Evolutionary conservation across 2,888 invertebrate species (phyloP).

Genomic region (Melanostoma scalare): DNA sequence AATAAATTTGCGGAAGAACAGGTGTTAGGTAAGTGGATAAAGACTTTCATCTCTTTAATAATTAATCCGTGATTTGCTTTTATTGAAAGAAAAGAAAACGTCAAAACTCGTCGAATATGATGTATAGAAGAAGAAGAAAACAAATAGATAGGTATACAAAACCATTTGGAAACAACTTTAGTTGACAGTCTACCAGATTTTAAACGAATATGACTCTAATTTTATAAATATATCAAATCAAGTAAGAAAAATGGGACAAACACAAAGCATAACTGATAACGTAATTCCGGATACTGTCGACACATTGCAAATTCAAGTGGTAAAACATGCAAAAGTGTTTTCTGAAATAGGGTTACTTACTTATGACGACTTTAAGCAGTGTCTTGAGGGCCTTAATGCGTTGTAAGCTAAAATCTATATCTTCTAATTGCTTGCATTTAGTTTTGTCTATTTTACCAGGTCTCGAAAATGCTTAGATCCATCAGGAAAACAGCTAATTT

Average conservation of each 20-base stretch:
- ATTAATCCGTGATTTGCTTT: no score
- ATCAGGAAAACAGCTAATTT: constrained; percentile 85
- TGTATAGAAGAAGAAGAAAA: no score
- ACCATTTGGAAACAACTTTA: no score
- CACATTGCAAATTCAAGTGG: constrained; percentile 77
- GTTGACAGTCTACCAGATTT: not conserved
- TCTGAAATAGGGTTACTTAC: constrained; percentile 82
- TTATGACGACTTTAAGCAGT: constrained; percentile 85
- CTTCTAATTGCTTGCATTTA: not conserved
- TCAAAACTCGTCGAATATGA: not conserved
- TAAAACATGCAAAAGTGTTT: constrained; percentile 81
- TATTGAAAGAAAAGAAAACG: constrained; percentile 1
- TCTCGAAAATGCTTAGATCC: constrained; percentile 85
- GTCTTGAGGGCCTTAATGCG: constrained; percentile 85
- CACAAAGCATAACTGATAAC: constrained; percentile 75
- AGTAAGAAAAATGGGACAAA: constrained; percentile 76
- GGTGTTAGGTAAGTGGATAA: no score
- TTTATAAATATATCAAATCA: not conserved
- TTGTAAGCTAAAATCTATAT: constrained; percentile 82
- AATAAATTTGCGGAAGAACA: no score
- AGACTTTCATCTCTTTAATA: no score
- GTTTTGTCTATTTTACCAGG: constrained; percentile 78
- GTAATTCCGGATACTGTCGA: constrained; percentile 77
- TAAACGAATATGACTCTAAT: constrained; percentile 31
- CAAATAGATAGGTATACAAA: no score